Conservation (phyloP, 2,888 invertebrate species). For the Zonitis immaculata region DNA sequence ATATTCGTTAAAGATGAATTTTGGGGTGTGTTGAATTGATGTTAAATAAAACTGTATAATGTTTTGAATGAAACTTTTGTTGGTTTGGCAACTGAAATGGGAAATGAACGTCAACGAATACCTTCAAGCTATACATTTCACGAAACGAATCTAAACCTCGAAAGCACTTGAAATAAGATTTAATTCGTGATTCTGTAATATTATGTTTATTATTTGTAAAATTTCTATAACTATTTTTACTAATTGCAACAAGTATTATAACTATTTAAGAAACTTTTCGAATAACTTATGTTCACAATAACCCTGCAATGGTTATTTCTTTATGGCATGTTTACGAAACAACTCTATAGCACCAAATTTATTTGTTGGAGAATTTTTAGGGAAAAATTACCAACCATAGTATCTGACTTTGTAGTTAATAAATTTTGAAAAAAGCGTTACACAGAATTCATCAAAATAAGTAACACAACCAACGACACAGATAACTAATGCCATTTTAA, state of each 20-base stretch:
- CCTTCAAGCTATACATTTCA: constrained; percentile 19
- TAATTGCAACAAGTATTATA: constrained; percentile 6
- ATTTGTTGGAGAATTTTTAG: not conserved
- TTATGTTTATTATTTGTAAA: constrained; percentile 17
- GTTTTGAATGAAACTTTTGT: constrained; percentile 19
- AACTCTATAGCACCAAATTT: not conserved
- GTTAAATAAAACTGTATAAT: constrained; percentile 21
- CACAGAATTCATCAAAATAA: constrained; percentile 5
- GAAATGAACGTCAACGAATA: constrained; percentile 18
- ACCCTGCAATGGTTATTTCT: not conserved
- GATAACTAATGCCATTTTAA: constrained; percentile 15
- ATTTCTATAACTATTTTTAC: constrained; percentile 18
- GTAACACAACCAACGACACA: constrained; percentile 9
- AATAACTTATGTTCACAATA: constrained; percentile 1
- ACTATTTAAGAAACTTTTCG: constrained; percentile 2
- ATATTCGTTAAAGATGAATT: constrained; percentile 10
- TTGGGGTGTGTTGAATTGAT: constrained; percentile 14
- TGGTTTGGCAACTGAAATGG: constrained; percentile 19
- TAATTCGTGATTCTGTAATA: constrained; percentile 12
- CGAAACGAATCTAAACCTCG: too few relatives aligned
- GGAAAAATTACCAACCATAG: too few relatives aligned
- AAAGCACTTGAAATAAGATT: constrained; percentile 14
- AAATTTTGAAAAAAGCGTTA: not conserved
- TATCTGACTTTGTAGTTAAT: not conserved
- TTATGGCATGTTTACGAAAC: not conserved